Evolutionary conservation across 2,797 vertebrate genomes (phyloP).

Genomic region (Lagorchestes hirsutus): DNA sequence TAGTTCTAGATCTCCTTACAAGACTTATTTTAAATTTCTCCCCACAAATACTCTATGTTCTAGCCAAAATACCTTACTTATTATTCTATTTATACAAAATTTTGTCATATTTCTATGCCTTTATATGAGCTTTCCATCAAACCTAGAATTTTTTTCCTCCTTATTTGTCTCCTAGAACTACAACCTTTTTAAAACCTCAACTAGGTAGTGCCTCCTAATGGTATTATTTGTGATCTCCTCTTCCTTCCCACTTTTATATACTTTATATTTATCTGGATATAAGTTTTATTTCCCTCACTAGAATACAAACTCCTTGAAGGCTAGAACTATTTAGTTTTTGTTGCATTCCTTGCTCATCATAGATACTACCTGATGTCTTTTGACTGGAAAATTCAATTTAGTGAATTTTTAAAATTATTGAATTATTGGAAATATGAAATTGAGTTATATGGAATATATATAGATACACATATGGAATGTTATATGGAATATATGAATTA

Average conservation of each 20-base stretch:
- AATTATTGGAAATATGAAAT: too few relatives aligned
- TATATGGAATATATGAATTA: too few relatives aligned
- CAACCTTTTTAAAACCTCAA: neutral
- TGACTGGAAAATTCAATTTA: too few relatives aligned
- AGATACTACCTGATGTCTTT: neutral
- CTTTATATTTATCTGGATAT: neutral
- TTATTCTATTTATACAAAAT: neutral
- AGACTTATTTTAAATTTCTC: neutral
- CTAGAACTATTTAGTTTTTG: neutral
- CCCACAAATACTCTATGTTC: neutral
- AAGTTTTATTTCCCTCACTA: neutral
- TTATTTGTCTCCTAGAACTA: neutral
- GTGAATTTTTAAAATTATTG: too few relatives aligned
- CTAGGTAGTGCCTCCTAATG: neutral
- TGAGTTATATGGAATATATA: too few relatives aligned
- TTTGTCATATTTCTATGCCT: neutral
- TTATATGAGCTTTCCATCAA: neutral
- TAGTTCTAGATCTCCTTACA: too few relatives aligned
- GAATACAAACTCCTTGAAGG: neutral
- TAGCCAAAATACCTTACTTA: neutral
- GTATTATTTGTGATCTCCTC: neutral
- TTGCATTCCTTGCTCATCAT: neutral
- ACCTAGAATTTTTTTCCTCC: neutral
- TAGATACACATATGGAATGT: too few relatives aligned
- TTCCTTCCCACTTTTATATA: neutral